Conservation (phyloP, 2,797 vertebrate species). For the Leucoraja ocellata region DNA sequence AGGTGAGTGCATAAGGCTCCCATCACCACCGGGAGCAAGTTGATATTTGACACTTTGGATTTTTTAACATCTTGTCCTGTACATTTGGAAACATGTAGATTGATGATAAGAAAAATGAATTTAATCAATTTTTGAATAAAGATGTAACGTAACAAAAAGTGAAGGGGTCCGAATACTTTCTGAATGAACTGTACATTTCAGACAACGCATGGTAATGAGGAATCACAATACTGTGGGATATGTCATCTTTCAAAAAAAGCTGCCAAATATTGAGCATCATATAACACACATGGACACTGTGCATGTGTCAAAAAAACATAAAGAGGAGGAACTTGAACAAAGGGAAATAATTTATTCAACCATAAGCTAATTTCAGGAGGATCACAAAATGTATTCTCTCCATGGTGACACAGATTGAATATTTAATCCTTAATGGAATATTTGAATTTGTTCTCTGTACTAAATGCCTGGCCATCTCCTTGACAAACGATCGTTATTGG, state of each 20-base stretch:
- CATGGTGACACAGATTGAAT: background rate
- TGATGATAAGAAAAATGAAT: too few species aligned
- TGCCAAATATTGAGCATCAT: too few species aligned
- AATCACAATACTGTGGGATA: background rate
- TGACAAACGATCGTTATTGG: too few species aligned
- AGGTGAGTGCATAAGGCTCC: too few species aligned
- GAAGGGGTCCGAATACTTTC: too few species aligned
- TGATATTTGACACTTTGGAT: too few species aligned
- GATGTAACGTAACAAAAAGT: too few species aligned
- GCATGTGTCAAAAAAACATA: background rate
- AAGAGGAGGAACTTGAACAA: background rate
- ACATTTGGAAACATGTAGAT: too few species aligned
- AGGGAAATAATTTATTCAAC: background rate
- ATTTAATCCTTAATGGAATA: background rate
- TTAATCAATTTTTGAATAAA: too few species aligned
- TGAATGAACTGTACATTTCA: background rate
- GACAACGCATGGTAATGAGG: background rate
- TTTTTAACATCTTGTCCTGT: too few species aligned
- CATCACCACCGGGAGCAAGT: too few species aligned
- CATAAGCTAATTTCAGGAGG: background rate
- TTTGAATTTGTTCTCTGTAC: background rate
- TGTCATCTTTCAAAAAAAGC: background rate
- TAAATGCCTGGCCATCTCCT: background rate
- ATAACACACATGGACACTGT: too few species aligned
- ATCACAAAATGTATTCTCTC: background rate